Evolutionary conservation across 2,888 invertebrate species (phyloP), one percentile per base, ranked within the genome.

Genomic region (Pterostichus madidus): DNA sequence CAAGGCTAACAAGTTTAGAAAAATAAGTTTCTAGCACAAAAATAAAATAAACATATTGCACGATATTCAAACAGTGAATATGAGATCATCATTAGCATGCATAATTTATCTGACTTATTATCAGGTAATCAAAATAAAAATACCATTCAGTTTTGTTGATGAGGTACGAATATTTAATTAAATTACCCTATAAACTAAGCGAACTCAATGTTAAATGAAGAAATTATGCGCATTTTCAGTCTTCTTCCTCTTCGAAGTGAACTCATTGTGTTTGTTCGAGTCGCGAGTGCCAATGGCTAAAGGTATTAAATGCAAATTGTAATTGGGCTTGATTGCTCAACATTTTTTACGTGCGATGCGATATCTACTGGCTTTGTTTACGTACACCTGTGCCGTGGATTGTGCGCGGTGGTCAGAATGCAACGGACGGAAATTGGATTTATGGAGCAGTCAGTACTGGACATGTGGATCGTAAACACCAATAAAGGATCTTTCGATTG

Each of bases 131-230:
- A 35, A 0, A 11, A 64, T 64, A 35, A 64, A 35, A 35, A 6
- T 11, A 31, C 35, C 31, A 32, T 77, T 77, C n/a, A 44, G 56
- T 56, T 77, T 56, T 56, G 59, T 24, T 56, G 56, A 77, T 77
- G 59, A 44, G 59, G 77, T 56, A 35, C 78, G 78, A 79, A 79
- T 64, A 79, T 79, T 79, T 79, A 79, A 79, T 79, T 15, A 64
- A 61, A 79, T 79, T 79, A 46, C 46, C 13, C 77, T 13, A 59
- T 77, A 77, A 77, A 53, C 35, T 59, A 11, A 56, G 17, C 15
- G 10, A 5, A 13, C 8, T 39, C 39, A 24, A 39, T 44, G 59
- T 39, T 79, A 61, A 78, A 79, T 61, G 78, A 79, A 79, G 78
- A 79, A 79, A 79, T 79, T 79, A 79, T 79, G 61, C 61, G 24